Evolutionary conservation across 1,140 invertebrate genomes (phyloP).

Genomic region (Nilaparvata lugens): DNA sequence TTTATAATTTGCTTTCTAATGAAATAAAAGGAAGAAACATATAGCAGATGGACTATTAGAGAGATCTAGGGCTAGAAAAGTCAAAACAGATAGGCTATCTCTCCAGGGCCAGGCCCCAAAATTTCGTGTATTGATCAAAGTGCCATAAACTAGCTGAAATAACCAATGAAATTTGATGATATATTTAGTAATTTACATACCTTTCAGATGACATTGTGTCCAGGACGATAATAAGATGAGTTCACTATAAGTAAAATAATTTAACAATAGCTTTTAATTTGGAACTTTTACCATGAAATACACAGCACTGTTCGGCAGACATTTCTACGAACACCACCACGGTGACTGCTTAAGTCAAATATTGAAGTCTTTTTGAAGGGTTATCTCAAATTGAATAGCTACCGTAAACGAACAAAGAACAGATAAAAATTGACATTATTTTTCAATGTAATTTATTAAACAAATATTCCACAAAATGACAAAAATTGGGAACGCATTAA

Average conservation of each 20-base stretch:
- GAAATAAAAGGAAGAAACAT: background rate
- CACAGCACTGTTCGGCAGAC: background rate
- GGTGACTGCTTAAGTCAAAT: too few species aligned
- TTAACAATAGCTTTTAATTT: background rate
- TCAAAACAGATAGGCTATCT: background rate
- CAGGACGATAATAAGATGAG: background rate
- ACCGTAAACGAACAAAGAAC: too few species aligned
- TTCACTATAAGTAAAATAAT: background rate
- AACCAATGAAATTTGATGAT: background rate
- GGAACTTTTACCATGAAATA: slow-evolving; percentile 4
- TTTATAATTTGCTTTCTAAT: too few species aligned
- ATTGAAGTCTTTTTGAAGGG: too few species aligned
- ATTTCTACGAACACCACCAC: slow-evolving; percentile 3
- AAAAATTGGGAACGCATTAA: too few species aligned
- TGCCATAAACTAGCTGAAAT: background rate
- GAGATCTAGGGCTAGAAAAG: background rate
- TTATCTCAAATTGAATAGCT: too few species aligned
- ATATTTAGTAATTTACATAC: background rate
- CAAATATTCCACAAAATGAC: too few species aligned
- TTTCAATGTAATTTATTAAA: too few species aligned
- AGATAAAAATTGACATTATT: too few species aligned
- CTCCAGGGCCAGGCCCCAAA: slow-evolving; percentile 1
- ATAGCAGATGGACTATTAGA: background rate
- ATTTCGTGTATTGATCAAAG: background rate
- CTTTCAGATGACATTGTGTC: background rate